These are phyloP conservation scores for Diaprepes abbreviatus DNA, from an alignment of 2,888 invertebrate genomes.

Conservation along the genomic window DNA sequence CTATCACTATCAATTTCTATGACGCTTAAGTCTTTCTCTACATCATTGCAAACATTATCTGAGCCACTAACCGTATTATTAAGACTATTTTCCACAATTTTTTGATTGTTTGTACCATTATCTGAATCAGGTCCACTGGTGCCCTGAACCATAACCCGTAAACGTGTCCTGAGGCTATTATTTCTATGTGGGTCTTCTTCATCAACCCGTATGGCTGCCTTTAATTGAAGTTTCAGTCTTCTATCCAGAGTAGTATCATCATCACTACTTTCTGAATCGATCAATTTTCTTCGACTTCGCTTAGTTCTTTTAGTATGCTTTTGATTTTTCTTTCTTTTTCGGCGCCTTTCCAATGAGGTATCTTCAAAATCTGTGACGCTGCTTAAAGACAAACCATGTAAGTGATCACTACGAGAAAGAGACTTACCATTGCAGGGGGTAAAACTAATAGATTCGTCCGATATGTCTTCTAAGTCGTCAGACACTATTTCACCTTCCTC, in stretches of 20 bases:
- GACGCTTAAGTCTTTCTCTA: not conserved
- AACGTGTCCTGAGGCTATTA: constrained; percentile 59
- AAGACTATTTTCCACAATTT: constrained; percentile 5
- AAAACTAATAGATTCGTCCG: constrained; percentile 64
- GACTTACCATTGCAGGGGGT: constrained; percentile 63
- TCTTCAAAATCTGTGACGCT: constrained; percentile 61
- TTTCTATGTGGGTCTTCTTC: constrained; percentile 54
- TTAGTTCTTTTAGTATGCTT: constrained; percentile 25
- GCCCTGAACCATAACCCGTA: constrained; percentile 61
- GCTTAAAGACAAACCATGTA: constrained; percentile 67
- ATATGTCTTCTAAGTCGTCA: constrained; percentile 66
- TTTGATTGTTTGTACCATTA: constrained; percentile 18
- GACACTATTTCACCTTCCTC: constrained; percentile 68
- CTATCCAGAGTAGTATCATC: constrained; percentile 56
- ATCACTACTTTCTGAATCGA: constrained; percentile 52
- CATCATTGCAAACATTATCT: not conserved
- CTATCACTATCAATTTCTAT: constrained; percentile 13
- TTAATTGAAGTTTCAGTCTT: constrained; percentile 66
- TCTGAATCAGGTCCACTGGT: constrained; percentile 19
- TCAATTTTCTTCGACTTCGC: constrained; percentile 17
- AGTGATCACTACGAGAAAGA: constrained; percentile 63
- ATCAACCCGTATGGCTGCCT: constrained; percentile 70
- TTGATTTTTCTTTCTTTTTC: constrained; percentile 34
- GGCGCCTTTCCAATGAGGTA: not conserved
- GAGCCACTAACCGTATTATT: not conserved